Evolutionary conservation across 2,888 invertebrate genomes (phyloP), one percentile per base, ranked within the genome.

Genomic region (Drosophila lacicola): DNA sequence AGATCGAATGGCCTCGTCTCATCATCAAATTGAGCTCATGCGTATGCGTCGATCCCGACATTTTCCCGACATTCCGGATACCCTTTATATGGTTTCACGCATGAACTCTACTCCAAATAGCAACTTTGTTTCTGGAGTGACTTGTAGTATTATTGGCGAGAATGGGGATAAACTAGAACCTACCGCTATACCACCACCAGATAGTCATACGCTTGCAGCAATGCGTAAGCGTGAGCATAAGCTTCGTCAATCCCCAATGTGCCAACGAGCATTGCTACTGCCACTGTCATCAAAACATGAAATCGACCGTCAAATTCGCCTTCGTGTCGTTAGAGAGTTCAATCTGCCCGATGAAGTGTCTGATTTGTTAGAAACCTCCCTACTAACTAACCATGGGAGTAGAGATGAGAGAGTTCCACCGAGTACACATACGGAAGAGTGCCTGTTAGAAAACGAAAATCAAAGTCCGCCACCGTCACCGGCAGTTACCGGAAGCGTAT

Each of bases 261-360:
- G 96, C 89, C 96, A 95, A 90, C 93, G 97, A 56, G 97, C 98
- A 50, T 93, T 96, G 70, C 94, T 95, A 74, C 93, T 96, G 91
- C 95, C 96, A 69, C 94, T 97, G 71, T 95, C 96, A 8, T 96
- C 97, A 75, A 94, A 96, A 56, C 95, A 95, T 78, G 96, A 96
- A 90, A 96, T 97, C 71, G 95, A 95, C 84, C 94, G 95, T 74
- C 96, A 96, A 93, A 95, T 97, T 75, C 95, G 97, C 63, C 93
- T 99, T 83, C 95, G 98, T 8, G 98, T 98, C 2, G 98, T 98
- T 13, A 95, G 98, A 49, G 98, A 99, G 93, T 97, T 97, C 93
- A 98, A 98, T 89, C 94, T 98, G 68, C 98, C 98, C 0, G 98
- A 99, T 92, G 94, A 95, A 11, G 96, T 97, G 13, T 96, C 96